Evolutionary conservation across 2,113 vertebrate genomes (phyloP).

Genomic region (Rhea pennata): DNA sequence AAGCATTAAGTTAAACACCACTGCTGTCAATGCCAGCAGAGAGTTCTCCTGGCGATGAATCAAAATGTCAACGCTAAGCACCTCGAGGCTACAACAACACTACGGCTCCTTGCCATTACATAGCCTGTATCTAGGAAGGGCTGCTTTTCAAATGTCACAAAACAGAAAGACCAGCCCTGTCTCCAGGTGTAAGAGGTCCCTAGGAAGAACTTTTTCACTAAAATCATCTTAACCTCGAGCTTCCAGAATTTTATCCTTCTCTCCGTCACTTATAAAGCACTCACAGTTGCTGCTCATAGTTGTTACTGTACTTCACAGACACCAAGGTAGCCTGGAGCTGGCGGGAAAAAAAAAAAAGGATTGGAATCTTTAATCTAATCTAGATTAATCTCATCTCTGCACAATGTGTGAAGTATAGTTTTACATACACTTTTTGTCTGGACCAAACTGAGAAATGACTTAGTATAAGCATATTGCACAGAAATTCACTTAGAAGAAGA

Average conservation of each 20-base stretch:
- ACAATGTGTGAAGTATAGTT: neutral
- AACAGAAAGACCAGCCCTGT: neutral
- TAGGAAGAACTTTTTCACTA: neutral
- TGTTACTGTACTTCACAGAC: neutral
- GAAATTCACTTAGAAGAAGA: neutral
- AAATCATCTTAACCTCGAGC: neutral
- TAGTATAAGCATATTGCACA: neutral
- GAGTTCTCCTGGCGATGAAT: neutral
- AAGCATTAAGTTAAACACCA: slow-evolving; percentile 4
- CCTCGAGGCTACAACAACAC: neutral
- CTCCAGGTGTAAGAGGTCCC: neutral
- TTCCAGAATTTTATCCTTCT: neutral
- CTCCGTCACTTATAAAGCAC: neutral
- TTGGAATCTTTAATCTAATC: neutral
- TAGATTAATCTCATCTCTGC: neutral
- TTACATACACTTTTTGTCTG: neutral
- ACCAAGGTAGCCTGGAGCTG: neutral
- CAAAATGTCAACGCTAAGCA: neutral
- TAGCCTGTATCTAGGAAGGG: neutral
- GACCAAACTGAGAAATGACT: neutral
- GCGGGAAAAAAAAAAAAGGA: neutral
- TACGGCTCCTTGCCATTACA: neutral
- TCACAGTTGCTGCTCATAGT: neutral
- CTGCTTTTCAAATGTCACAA: neutral
- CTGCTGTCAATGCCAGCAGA: neutral